These are phyloP conservation scores for Rhodinocichla rosea DNA, from an alignment of 2,113 vertebrate genomes.

Conservation along the genomic window DNA sequence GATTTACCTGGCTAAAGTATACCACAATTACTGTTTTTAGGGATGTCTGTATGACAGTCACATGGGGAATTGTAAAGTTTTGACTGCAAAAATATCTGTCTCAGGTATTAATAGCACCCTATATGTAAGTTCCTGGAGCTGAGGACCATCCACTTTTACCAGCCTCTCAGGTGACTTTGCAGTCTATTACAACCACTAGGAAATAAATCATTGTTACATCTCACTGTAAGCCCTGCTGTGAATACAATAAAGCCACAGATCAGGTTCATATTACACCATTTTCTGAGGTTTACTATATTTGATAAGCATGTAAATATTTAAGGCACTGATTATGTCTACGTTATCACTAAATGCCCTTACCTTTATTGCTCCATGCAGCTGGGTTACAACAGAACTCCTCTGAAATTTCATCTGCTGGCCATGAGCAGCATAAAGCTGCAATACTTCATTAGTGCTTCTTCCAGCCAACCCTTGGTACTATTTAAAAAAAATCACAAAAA, in stretches of 20 bases:
- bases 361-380: constrained; percentile 31
- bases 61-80: neutral
- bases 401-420: neutral
- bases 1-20: neutral
- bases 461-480: constrained; percentile 14
- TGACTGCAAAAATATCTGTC: neutral
- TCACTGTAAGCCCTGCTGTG: neutral
- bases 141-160: neutral
- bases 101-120: neutral
- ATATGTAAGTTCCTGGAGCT: neutral
- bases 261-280: neutral
- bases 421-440: neutral
- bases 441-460: neutral
- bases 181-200: neutral
- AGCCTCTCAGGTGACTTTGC: neutral
- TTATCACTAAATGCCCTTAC: constrained; percentile 1
- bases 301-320: neutral
- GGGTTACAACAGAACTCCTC: neutral
- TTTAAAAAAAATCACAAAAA: neutral
- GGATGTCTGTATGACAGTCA: neutral
- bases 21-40: neutral
- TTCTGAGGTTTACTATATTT: neutral
- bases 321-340: neutral
- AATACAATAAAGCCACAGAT: neutral
- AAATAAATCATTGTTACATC: neutral